Evolutionary conservation across 2,113 vertebrate species (phyloP).

Genomic region (Salminus brasiliensis): DNA sequence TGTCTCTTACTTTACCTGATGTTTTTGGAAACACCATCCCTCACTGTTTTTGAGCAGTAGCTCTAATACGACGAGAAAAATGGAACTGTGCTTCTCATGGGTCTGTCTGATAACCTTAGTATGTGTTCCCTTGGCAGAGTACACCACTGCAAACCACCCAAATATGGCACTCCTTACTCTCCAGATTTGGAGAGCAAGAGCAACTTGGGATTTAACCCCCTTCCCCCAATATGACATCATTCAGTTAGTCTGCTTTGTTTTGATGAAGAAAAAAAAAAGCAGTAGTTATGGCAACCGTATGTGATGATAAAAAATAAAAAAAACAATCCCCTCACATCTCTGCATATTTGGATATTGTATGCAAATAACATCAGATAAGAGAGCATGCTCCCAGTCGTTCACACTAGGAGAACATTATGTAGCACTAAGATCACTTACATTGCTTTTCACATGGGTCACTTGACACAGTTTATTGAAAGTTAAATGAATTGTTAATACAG

Average conservation of each 20-base stretch:
- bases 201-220: background rate
- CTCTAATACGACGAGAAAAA: background rate
- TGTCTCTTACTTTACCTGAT: too few species aligned
- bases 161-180: constrained; percentile 22
- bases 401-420: background rate
- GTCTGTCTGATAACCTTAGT: background rate
- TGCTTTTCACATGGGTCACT: too few species aligned
- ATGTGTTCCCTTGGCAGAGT: background rate
- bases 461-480: too few species aligned
- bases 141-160: constrained; percentile 8
- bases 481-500: too few species aligned
- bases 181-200: background rate
- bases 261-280: background rate
- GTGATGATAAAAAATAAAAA: too few species aligned
- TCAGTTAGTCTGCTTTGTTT: background rate
- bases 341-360: background rate
- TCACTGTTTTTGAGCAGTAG: background rate
- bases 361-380: background rate
- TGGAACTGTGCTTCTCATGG: background rate
- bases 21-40: too few species aligned
- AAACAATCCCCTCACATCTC: background rate
- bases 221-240: constrained; percentile 11
- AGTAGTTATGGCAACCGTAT: too few species aligned
- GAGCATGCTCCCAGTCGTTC: background rate
- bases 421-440: background rate